A percentile compares a stretch with the other conserved stretches of the same genome.
Conservation (phyloP, 2,888 invertebrate genomes). For the Bimastos eiseni region DNA sequence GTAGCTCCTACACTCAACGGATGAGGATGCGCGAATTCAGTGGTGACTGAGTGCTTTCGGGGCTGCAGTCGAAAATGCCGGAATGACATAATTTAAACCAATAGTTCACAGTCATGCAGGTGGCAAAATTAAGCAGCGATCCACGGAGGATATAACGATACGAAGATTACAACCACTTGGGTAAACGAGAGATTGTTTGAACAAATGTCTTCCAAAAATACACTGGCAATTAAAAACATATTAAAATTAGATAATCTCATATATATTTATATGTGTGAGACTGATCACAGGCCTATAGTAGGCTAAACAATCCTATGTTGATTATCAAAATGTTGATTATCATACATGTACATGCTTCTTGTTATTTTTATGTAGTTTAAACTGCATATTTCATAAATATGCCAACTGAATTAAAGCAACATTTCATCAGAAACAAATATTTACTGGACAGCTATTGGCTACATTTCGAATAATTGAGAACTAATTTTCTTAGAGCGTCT, state of each 20-base stretch:
- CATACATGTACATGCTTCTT: not conserved
- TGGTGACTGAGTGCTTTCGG: not conserved
- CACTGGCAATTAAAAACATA: not conserved
- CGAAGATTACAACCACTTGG: slow-evolving; percentile 13
- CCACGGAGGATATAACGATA: slow-evolving; percentile 4
- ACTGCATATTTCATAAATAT: not conserved
- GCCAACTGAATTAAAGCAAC: not conserved
- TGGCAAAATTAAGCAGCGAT: not conserved
- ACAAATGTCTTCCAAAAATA: not conserved
- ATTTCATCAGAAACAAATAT: not conserved
- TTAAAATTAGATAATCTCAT: not conserved
- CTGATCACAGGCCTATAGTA: no score
- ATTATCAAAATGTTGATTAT: no score
- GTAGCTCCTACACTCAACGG: not conserved
- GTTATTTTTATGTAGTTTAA: not conserved
- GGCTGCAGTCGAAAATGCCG: not conserved
- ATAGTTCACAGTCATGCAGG: not conserved
- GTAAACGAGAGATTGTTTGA: not conserved
- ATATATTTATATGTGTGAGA: no score
- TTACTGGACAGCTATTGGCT: not conserved
- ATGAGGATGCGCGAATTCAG: no score
- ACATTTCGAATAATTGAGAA: not conserved
- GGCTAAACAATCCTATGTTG: no score
- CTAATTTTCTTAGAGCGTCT: not conserved
- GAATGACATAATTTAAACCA: not conserved